Evolutionary conservation across 1,140 invertebrate genomes (phyloP), one percentile per base, ranked within the genome.

Genomic region (Cotesia typhae): DNA sequence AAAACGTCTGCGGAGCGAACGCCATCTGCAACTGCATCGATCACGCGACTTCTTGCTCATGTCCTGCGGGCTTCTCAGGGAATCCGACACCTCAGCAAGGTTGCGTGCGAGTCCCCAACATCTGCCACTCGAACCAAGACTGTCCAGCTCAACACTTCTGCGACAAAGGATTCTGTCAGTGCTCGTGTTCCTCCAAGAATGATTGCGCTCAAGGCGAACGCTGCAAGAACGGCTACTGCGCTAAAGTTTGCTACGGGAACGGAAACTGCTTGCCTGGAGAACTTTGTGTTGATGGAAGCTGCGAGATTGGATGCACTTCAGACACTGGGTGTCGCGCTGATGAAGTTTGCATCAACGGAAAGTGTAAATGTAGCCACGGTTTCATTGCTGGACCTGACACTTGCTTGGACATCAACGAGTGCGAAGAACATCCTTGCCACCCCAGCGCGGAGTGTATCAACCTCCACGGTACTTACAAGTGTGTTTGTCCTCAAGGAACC

Each of bases 11-110:
- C 83, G 95, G 95, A 10, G 91, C 93, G 1, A 97, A 97, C 84
- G 93, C 94, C 4, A 87, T 93, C 36, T 96, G 95, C 81, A 90
- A 88, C 59, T 92, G 92, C 77, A 80, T 89, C 14, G 89, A 94
- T 78, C 94, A 95, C 78, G 88, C 87, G 14, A 91, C 91, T 2
- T 86, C 89, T 28, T 97, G 95, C 81, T 89, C 89, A 61, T 97
- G 95, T 81, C 94, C 94, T 0, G 81, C 89, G 38, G 94, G 94
- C 41, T 96, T 96, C 81, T 91, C 94, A 81, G 94, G 93, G 4
- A 94, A 93, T 77, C 95, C 94, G n/a, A 93, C 92, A n/a, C 91
- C 95, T 3, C 90, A 95, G 80, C 92, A 96, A 85, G 95, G 95
- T 2, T 97, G 95, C 80, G 91, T 95, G 9, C 86, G 95, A 77